These are phyloP conservation scores for Saccopteryx bilineata DNA, from an alignment of 2,113 vertebrate species.

Conservation along the genomic window DNA sequence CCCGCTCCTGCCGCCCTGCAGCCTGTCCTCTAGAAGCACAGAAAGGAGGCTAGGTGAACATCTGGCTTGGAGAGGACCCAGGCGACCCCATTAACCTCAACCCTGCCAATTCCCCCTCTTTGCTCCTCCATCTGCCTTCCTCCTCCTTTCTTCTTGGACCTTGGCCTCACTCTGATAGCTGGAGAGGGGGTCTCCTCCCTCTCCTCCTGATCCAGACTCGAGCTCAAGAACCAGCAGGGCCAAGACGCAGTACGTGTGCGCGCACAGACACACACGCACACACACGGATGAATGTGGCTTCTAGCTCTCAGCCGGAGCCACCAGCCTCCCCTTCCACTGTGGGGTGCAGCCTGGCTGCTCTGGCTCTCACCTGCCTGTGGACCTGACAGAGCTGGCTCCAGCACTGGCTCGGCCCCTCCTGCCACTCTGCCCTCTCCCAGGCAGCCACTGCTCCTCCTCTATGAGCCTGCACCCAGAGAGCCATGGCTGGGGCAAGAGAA, in stretches of 20 bases:
- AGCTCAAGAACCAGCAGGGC: background rate
- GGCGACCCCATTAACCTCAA: background rate
- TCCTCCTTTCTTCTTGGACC: background rate
- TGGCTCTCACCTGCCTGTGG: background rate
- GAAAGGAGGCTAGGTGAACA: background rate
- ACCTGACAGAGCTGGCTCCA: background rate
- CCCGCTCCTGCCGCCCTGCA: background rate
- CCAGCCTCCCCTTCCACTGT: background rate
- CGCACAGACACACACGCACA: background rate
- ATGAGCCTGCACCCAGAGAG: background rate
- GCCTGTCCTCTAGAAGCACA: background rate
- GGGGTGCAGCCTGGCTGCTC: background rate
- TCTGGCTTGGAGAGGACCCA: background rate
- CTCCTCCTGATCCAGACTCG: background rate
- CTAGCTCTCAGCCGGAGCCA: background rate
- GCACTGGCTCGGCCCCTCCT: background rate
- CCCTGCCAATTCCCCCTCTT: background rate
- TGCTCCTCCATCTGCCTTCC: background rate
- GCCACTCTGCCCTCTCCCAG: background rate
- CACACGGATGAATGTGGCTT: accelerated
- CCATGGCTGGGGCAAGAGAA: background rate
- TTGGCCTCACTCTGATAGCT: background rate
- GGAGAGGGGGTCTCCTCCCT: background rate
- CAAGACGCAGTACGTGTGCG: accelerated
- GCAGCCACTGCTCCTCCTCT: background rate